Percentiles rank a stretch among this genome's conserved stretches.
Conservation (phyloP, 2,888 invertebrate genomes). For the Pristionchus fissidentatus region DNA sequence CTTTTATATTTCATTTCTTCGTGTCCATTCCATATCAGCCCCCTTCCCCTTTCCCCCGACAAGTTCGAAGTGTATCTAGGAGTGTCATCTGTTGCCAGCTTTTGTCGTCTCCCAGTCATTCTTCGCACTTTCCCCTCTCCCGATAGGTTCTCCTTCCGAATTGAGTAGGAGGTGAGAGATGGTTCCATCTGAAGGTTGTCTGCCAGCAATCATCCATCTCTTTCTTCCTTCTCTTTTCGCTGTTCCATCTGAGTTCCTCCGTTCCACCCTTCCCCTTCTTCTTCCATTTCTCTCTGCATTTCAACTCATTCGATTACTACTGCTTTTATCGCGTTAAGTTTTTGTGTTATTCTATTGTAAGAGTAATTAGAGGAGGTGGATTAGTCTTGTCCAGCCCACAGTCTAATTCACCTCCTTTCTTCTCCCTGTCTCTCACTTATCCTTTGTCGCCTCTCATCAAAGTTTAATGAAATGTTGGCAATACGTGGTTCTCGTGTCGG, state of each 20-base stretch:
- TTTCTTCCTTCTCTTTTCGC: background rate
- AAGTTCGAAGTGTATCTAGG: background rate
- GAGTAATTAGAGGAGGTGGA: conserved; percentile 10
- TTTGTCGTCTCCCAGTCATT: background rate
- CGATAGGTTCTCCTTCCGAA: background rate
- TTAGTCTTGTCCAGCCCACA: conserved; percentile 24
- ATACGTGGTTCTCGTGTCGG: conserved; percentile 27
- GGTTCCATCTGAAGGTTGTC: conserved; percentile 49
- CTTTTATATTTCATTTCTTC: conserved; percentile 18
- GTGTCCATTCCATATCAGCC: conserved; percentile 24
- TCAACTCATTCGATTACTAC: conserved; percentile 19
- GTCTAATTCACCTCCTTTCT: background rate
- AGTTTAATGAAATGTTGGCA: conserved; percentile 48
- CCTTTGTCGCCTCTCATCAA: conserved; percentile 46
- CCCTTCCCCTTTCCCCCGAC: background rate
- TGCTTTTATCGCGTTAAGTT: conserved; percentile 35
- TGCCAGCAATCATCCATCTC: conserved; percentile 45
- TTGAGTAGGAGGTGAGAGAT: background rate
- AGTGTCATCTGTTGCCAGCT: conserved; percentile 35
- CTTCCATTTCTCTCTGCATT: conserved; percentile 24
- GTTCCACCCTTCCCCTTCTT: background rate
- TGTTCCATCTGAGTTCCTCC: background rate
- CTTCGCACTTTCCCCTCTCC: background rate
- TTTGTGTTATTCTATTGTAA: conserved; percentile 18
- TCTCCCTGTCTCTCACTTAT: conserved; percentile 22